Evolutionary conservation across 2,797 vertebrate species (phyloP).

Genomic region (Coracias cyanogaster): DNA sequence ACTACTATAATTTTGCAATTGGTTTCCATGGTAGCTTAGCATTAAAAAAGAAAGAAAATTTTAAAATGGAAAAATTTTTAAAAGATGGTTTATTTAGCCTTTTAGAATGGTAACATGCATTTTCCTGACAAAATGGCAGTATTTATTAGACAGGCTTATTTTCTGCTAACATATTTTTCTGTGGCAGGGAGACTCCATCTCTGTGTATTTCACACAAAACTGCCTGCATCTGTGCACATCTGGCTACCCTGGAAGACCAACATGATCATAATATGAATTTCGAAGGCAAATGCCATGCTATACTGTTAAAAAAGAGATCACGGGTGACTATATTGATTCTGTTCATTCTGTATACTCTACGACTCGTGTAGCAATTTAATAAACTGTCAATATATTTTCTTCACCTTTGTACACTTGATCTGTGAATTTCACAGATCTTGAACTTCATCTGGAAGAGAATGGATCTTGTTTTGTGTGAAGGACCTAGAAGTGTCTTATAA

Average conservation of each 20-base stretch:
- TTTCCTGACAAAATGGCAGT: not conserved
- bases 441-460: constrained; percentile 78
- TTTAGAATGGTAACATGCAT: not conserved
- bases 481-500: constrained; percentile 73
- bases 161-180: not conserved
- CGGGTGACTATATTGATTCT: not conserved
- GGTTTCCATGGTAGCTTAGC: not conserved
- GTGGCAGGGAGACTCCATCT: not conserved
- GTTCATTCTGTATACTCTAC: not conserved
- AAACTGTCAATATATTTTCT: constrained; percentile 69
- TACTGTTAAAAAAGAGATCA: not conserved
- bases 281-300: not conserved
- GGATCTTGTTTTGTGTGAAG: constrained; percentile 81
- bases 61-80: not conserved
- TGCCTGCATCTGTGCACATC: not conserved
- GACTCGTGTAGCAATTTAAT: not conserved
- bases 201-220: not conserved
- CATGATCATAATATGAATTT: not conserved
- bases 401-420: constrained; percentile 76
- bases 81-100: not conserved
- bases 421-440: no score
- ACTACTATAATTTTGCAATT: not conserved
- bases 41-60: not conserved
- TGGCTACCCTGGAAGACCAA: not conserved
- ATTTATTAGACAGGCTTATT: not conserved